These are phyloP conservation scores for Spizella passerina DNA, from an alignment of 2,797 vertebrate species.

Conservation along the genomic window DNA sequence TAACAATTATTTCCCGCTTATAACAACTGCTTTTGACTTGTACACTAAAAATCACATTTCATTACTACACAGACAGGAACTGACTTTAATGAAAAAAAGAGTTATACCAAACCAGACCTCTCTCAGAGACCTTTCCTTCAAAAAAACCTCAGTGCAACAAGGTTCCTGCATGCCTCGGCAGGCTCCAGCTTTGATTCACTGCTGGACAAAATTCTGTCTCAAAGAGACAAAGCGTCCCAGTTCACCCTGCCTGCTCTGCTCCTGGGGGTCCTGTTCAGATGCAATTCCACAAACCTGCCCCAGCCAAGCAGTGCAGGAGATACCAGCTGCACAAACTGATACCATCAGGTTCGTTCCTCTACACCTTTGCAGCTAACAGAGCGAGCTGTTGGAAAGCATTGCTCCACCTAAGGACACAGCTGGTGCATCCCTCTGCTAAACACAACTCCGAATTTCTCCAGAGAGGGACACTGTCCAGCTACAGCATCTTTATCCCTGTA, in stretches of 20 bases:
- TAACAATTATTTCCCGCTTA: background rate
- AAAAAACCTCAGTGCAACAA: background rate
- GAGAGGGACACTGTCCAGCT: background rate
- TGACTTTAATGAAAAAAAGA: background rate
- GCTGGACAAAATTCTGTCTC: background rate
- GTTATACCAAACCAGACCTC: background rate
- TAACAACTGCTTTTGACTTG: background rate
- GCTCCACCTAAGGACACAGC: background rate
- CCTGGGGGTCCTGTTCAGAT: background rate
- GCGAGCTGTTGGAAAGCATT: background rate
- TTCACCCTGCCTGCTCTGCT: background rate
- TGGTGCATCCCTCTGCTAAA: background rate
- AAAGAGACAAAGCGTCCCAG: background rate
- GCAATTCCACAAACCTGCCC: background rate
- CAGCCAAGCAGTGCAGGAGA: background rate
- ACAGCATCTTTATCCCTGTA: background rate
- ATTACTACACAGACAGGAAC: background rate
- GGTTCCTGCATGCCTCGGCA: background rate
- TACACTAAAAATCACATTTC: background rate
- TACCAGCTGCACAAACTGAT: background rate
- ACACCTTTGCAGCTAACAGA: background rate
- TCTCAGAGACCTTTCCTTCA: background rate
- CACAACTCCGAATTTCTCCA: background rate
- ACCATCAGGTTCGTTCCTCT: background rate
- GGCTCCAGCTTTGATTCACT: background rate